phyloP scores from a whole-genome alignment of 2,888 invertebrate species.

The Acrobasis suavella region DNA sequence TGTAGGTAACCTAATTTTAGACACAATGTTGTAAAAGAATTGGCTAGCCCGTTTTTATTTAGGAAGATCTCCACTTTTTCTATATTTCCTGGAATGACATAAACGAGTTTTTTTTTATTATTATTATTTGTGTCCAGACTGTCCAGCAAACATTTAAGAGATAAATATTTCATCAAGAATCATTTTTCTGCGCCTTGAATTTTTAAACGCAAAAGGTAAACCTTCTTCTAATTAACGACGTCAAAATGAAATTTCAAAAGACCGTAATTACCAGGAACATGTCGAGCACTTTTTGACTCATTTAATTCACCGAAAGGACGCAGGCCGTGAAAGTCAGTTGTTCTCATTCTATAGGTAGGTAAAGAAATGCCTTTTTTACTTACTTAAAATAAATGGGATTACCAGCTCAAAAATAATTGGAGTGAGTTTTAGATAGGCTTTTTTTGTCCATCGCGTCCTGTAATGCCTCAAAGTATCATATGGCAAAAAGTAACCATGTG shows the following conservation, averaged over 20 bases:
- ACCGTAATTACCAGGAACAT: constrained; percentile 24
- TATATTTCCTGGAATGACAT: no score
- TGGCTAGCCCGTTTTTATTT: no score
- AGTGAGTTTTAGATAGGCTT: not conserved
- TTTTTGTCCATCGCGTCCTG: no score
- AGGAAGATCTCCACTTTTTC: no score
- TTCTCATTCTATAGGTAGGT: constrained; percentile 23
- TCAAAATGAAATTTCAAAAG: constrained; percentile 12
- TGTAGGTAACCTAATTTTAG: no score
- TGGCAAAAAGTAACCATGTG: no score
- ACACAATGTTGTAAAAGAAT: no score
- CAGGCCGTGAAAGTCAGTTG: constrained; percentile 26
- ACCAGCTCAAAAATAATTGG: not conserved
- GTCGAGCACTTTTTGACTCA: constrained; percentile 24
- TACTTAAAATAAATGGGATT: constrained; percentile 21
- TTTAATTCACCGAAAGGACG: constrained; percentile 25
- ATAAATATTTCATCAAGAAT: constrained; percentile 36
- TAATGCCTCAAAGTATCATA: no score
- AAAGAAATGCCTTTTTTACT: constrained; percentile 12
- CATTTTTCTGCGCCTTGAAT: not conserved
- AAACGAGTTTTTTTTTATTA: no score
- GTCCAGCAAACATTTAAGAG: no score
- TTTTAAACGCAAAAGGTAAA: constrained; percentile 12
- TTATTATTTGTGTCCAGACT: no score
- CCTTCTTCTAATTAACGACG: constrained; percentile 8